phyloP scores from a whole-genome alignment of 2,888 invertebrate species.

The Ephialtes manifestator region DNA sequence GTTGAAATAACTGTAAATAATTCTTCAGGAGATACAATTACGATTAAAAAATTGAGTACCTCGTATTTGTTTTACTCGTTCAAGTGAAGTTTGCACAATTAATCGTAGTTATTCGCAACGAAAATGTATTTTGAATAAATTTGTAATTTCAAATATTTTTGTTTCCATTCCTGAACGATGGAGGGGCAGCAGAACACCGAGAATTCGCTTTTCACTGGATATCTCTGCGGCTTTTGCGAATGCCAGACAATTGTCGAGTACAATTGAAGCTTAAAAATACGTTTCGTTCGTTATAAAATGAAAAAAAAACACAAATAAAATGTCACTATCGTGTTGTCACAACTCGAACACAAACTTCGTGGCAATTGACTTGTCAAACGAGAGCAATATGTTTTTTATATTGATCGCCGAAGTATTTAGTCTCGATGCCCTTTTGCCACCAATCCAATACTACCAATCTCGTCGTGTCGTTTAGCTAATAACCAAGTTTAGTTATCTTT shows the following conservation, averaged over 20 bases:
- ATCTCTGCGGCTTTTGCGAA: slow-evolving; percentile 28
- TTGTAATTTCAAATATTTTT: no score
- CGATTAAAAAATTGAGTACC: no score
- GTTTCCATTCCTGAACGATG: neutral
- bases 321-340: neutral
- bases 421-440: slow-evolving; percentile 58
- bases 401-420: neutral
- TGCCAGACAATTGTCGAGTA: slow-evolving; percentile 29
- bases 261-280: slow-evolving; percentile 30
- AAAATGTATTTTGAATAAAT: no score
- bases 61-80: no score
- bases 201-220: neutral
- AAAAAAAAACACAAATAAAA: slow-evolving; percentile 35
- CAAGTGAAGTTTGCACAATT: no score
- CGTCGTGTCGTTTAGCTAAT: slow-evolving; percentile 66
- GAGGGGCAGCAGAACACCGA: slow-evolving; percentile 26
- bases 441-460: slow-evolving; percentile 69
- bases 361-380: slow-evolving; percentile 1
- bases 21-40: no score
- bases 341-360: slow-evolving; percentile 18
- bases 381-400: neutral
- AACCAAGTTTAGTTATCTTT: slow-evolving; percentile 40
- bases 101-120: no score
- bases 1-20: no score
- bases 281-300: slow-evolving; percentile 50